Evolutionary conservation across 2,113 vertebrate species (phyloP).

Genomic region (Psophia crepitans): DNA sequence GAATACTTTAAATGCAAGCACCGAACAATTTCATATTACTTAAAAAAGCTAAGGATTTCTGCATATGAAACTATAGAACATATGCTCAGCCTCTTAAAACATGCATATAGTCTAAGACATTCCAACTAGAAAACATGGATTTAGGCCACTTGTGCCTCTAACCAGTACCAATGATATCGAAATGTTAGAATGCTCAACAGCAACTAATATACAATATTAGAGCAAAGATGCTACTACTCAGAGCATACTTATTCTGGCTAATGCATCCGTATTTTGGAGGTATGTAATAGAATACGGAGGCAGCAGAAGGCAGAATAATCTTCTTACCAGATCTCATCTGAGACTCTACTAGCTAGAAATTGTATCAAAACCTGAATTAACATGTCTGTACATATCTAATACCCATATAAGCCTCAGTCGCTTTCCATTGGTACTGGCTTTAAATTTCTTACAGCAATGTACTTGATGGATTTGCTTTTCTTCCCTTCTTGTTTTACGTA

Average conservation of each 20-base stretch:
- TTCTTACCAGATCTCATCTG: neutral
- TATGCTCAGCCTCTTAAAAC: neutral
- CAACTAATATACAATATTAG: neutral
- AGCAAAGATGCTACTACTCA: neutral
- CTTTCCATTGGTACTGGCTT: neutral
- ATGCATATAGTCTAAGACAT: neutral
- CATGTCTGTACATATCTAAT: neutral
- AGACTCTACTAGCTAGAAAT: neutral
- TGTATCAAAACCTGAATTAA: neutral
- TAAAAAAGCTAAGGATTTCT: slow-evolving; percentile 14
- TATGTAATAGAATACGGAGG: neutral
- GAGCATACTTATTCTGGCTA: neutral
- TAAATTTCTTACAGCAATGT: neutral
- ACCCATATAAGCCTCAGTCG: neutral
- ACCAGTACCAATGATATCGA: neutral
- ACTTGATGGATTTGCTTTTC: neutral
- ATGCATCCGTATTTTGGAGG: neutral
- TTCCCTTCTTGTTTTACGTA: neutral
- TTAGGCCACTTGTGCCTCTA: neutral
- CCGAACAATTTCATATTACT: neutral
- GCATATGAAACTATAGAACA: neutral
- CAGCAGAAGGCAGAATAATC: neutral
- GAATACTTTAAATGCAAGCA: slow-evolving; percentile 10
- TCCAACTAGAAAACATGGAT: neutral
- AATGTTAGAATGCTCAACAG: neutral